These are phyloP conservation scores for Oophaga sylvatica DNA, from an alignment of 2,797 vertebrate genomes.

Conservation along the genomic window DNA sequence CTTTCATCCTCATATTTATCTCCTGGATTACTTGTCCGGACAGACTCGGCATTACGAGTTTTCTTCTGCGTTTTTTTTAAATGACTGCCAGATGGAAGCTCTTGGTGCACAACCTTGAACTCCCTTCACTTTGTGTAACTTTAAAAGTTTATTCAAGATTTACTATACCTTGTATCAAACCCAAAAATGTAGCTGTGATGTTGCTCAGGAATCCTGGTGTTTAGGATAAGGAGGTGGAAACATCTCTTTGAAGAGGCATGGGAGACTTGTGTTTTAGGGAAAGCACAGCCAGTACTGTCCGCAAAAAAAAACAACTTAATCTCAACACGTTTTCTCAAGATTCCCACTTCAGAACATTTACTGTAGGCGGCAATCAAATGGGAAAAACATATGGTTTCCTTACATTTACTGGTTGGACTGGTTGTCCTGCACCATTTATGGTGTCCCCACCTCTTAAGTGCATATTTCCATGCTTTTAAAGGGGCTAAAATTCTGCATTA, in stretches of 20 bases:
- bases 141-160: constrained; percentile 43
- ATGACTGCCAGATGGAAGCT: constrained; percentile 37
- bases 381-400: neutral
- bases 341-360: neutral
- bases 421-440: neutral
- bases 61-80: constrained; percentile 19
- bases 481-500: no score
- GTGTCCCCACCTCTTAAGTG: neutral
- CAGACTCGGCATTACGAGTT: neutral
- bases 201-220: constrained; percentile 35
- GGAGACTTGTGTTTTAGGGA: neutral
- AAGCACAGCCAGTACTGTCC: constrained; percentile 10
- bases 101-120: constrained; percentile 47
- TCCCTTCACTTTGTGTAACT: constrained; percentile 33
- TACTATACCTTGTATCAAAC: constrained; percentile 52
- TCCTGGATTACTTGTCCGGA: neutral
- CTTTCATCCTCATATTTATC: neutral
- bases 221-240: neutral
- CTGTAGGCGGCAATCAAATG: neutral
- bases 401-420: neutral
- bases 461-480: neutral
- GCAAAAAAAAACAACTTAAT: neutral
- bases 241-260: constrained; percentile 4
- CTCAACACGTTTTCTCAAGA: neutral
- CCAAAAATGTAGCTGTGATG: constrained; percentile 37